Evolutionary conservation across 2,797 vertebrate species (phyloP).

Genomic region (Ammospiza maritima): DNA sequence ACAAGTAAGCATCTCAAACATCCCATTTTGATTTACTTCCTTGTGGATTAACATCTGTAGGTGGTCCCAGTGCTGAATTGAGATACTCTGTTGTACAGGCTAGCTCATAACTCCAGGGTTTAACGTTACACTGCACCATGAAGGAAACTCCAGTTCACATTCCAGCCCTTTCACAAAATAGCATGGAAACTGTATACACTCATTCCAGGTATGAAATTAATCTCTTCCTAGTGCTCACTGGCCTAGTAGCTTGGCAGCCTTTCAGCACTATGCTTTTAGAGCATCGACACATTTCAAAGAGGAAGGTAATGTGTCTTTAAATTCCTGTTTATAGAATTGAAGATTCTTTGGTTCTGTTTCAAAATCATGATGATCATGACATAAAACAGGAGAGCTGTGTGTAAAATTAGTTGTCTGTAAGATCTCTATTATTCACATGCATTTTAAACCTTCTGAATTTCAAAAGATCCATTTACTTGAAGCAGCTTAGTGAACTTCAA

Average conservation of each 20-base stretch:
- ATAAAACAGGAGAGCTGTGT: not conserved
- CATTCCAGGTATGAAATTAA: slow-evolving; percentile 55
- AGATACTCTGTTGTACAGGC: not conserved
- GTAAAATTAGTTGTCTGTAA: not conserved
- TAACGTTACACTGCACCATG: not conserved
- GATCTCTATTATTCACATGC: not conserved
- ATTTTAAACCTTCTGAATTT: not conserved
- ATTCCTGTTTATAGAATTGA: slow-evolving; percentile 48
- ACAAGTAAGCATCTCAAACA: not conserved
- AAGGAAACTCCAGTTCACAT: slow-evolving; percentile 24
- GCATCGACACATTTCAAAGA: slow-evolving; percentile 6
- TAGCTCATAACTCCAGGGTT: not conserved
- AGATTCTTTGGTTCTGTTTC: slow-evolving; percentile 47
- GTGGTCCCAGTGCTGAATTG: not conserved
- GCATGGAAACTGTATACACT: slow-evolving; percentile 10
- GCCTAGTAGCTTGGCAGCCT: slow-evolving; percentile 39
- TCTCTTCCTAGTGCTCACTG: slow-evolving; percentile 47
- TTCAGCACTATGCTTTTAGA: slow-evolving; percentile 42
- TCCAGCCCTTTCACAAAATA: slow-evolving; percentile 22
- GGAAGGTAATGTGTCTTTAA: slow-evolving; percentile 39
- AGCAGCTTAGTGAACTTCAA: not conserved
- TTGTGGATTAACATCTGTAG: not conserved
- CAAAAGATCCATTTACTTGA: not conserved
- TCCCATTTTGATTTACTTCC: not conserved
- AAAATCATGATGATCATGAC: slow-evolving; percentile 19